phyloP scores from a whole-genome alignment of 1,140 invertebrate genomes.

The Cydia amplana region DNA sequence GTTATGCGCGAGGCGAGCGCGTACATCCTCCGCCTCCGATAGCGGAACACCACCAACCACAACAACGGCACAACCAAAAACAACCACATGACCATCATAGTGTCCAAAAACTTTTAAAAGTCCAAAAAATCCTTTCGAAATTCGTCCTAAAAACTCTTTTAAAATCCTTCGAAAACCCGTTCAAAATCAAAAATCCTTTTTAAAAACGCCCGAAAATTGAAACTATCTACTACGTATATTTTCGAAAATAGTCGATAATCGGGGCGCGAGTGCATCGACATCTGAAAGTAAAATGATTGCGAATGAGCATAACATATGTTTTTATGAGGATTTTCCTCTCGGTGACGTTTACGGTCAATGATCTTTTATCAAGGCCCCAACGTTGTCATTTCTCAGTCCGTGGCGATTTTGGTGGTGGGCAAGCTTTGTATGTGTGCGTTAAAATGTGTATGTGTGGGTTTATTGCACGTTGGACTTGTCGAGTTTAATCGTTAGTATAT shows the following conservation, averaged over 20 bases:
- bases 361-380: no score
- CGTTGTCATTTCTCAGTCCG: no score
- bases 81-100: slow-evolving; percentile 53
- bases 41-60: slow-evolving; percentile 53
- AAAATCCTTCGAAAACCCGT: not conserved
- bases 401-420: no score
- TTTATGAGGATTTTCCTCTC: slow-evolving; percentile 23
- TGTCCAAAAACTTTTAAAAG: not conserved
- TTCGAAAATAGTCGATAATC: not conserved
- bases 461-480: no score
- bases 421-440: no score
- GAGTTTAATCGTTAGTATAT: no score
- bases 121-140: not conserved
- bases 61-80: slow-evolving; percentile 43
- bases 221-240: not conserved
- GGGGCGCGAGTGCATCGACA: not conserved
- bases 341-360: not conserved
- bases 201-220: not conserved
- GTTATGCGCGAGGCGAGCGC: slow-evolving; percentile 50
- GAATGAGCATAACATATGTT: not conserved
- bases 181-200: not conserved
- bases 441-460: no score
- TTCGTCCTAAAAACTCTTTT: no score
- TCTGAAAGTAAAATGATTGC: not conserved
- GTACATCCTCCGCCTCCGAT: slow-evolving; percentile 57